phyloP scores from a whole-genome alignment of 2,797 vertebrate genomes.

The Spondyliosoma cantharus region DNA sequence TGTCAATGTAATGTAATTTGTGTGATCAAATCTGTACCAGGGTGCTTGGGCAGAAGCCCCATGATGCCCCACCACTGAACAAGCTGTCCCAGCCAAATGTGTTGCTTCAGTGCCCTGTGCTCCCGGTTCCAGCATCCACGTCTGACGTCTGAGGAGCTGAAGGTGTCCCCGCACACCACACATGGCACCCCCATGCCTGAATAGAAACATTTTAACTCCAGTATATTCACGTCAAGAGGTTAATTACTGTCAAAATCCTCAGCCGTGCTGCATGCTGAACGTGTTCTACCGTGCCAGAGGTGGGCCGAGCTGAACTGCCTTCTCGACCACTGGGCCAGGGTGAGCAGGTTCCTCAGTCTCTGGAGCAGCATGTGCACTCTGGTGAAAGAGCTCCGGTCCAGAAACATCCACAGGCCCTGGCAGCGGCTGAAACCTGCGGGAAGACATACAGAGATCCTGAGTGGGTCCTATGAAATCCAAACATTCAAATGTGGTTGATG shows the following conservation, averaged over 20 bases:
- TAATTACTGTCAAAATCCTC: no score
- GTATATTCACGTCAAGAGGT: background rate
- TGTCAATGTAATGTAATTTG: background rate
- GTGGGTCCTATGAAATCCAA: background rate
- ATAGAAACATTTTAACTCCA: background rate
- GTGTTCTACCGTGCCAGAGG: conserved; percentile 57
- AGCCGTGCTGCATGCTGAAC: no score
- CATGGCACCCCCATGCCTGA: conserved; percentile 61
- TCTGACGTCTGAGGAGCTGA: conserved; percentile 15
- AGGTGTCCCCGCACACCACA: conserved; percentile 45
- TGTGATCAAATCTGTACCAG: conserved; percentile 53
- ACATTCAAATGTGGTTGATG: background rate
- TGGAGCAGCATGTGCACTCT: conserved; percentile 70
- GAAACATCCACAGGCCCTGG: conserved; percentile 78
- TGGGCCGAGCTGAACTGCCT: conserved; percentile 39
- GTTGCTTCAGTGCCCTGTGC: conserved; percentile 59
- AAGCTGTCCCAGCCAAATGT: conserved; percentile 75
- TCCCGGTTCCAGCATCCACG: conserved; percentile 60
- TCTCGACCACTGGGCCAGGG: conserved; percentile 64
- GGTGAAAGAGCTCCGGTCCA: conserved; percentile 66
- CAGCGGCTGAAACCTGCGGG: conserved; percentile 71
- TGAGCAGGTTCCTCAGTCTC: conserved; percentile 76
- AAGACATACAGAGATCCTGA: background rate
- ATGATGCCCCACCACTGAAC: conserved; percentile 80
- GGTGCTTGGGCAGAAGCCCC: conserved; percentile 73